phyloP scores from a whole-genome alignment of 2,113 vertebrate species.

The Rhinolophus sinicus region DNA sequence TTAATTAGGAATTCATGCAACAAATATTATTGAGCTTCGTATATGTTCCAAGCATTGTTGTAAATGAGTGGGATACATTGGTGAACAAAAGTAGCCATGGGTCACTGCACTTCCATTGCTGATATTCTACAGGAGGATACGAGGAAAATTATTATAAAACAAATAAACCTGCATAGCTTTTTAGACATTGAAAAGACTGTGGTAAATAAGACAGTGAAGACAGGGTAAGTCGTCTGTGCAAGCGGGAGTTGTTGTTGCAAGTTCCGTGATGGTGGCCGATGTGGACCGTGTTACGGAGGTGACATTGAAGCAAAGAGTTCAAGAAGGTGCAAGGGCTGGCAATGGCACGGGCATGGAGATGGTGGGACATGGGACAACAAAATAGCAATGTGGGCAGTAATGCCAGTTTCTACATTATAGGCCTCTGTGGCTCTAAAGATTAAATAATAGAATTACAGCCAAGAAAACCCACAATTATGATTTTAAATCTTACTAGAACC shows the following conservation, averaged over 20 bases:
- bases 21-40: neutral
- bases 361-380: neutral
- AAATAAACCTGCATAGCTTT: neutral
- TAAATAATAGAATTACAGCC: neutral
- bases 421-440: neutral
- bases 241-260: neutral
- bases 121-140: neutral
- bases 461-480: neutral
- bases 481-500: neutral
- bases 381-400: neutral
- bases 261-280: neutral
- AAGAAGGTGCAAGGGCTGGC: neutral
- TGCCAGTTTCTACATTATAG: neutral
- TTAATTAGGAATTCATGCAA: neutral
- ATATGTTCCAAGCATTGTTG: neutral
- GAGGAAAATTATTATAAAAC: neutral
- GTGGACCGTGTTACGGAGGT: neutral
- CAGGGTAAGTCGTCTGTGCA: too few species aligned
- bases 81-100: neutral
- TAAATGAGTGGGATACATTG: neutral
- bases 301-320: neutral
- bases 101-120: neutral
- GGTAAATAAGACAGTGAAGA: neutral
- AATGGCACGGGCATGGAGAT: neutral
- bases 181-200: neutral